These are phyloP conservation scores for Gerris lacustris DNA, from an alignment of 2,888 invertebrate genomes.

Conservation along the genomic window DNA sequence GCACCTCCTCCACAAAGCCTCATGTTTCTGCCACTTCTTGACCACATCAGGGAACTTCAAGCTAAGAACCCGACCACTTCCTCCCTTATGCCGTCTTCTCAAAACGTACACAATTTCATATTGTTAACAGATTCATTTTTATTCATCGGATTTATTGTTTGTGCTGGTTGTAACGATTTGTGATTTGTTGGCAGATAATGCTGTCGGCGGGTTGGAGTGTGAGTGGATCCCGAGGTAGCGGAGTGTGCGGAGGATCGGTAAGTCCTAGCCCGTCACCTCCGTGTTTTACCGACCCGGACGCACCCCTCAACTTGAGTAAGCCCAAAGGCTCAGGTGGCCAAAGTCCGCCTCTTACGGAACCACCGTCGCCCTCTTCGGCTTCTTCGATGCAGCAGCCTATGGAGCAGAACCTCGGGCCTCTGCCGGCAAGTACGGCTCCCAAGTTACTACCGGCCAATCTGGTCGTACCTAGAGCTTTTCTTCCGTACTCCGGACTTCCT, in stretches of 20 bases:
- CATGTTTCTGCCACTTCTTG: slow-evolving; percentile 58
- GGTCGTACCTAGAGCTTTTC: slow-evolving; percentile 48
- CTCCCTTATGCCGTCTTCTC: slow-evolving; percentile 30
- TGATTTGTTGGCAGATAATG: neutral
- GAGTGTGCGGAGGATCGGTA: slow-evolving; percentile 36
- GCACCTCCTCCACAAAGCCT: slow-evolving; percentile 45
- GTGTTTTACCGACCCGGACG: slow-evolving; percentile 53
- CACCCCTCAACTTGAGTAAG: slow-evolving; percentile 79
- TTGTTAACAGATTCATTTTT: too few relatives aligned
- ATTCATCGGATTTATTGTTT: too few relatives aligned
- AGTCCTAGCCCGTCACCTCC: slow-evolving; percentile 31
- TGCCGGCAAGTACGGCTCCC: slow-evolving; percentile 45
- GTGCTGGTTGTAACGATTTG: too few relatives aligned
- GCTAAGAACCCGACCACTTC: slow-evolving; percentile 32
- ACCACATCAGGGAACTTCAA: slow-evolving; percentile 42
- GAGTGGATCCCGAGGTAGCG: neutral
- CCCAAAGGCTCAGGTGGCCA: slow-evolving; percentile 45
- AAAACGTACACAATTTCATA: slow-evolving; percentile 21
- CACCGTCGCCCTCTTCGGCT: slow-evolving; percentile 32
- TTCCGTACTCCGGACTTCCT: slow-evolving; percentile 46
- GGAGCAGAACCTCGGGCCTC: slow-evolving; percentile 37
- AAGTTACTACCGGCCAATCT: slow-evolving; percentile 47
- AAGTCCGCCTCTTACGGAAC: slow-evolving; percentile 9
- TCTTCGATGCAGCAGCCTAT: slow-evolving; percentile 20
- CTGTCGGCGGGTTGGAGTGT: neutral